phyloP scores from a whole-genome alignment of 2,888 invertebrate genomes.

The Iselma pallidipennis region DNA sequence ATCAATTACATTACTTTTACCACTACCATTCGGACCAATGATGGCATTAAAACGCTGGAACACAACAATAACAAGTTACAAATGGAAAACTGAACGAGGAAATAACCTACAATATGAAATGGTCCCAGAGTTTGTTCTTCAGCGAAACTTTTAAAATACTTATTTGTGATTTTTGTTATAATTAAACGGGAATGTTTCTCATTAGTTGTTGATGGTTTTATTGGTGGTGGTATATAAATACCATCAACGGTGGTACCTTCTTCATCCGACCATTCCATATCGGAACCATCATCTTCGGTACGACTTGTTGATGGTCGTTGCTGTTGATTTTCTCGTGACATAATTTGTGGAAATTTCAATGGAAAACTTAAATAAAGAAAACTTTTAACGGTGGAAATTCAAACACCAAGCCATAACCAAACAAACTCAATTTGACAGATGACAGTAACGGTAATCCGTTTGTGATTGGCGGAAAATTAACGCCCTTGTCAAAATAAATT shows the following conservation, averaged over 20 bases:
- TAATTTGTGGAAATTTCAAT: neutral
- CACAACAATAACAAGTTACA: conserved; percentile 28
- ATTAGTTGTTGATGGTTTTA: conserved; percentile 64
- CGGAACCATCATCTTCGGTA: conserved; percentile 27
- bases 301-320: neutral
- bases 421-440: neutral
- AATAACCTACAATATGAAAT: conserved; percentile 83
- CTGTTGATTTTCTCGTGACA: neutral
- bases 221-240: conserved; percentile 82
- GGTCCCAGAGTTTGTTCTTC: conserved; percentile 84
- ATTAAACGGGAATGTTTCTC: conserved; percentile 77
- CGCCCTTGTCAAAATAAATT: too few species aligned
- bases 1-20: conserved; percentile 99
- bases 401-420: neutral
- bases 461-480: too few species aligned
- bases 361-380: neutral
- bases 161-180: conserved; percentile 87
- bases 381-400: neutral
- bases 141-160: conserved; percentile 97
- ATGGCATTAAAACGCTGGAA: conserved; percentile 92
- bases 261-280: conserved; percentile 55
- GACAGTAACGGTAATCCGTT: neutral
- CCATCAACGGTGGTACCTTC: conserved; percentile 78
- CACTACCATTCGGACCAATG: conserved; percentile 98
- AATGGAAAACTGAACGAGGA: neutral